Conservation (phyloP, 2,113 vertebrate species). For the Hyperopisus bebe region DNA sequence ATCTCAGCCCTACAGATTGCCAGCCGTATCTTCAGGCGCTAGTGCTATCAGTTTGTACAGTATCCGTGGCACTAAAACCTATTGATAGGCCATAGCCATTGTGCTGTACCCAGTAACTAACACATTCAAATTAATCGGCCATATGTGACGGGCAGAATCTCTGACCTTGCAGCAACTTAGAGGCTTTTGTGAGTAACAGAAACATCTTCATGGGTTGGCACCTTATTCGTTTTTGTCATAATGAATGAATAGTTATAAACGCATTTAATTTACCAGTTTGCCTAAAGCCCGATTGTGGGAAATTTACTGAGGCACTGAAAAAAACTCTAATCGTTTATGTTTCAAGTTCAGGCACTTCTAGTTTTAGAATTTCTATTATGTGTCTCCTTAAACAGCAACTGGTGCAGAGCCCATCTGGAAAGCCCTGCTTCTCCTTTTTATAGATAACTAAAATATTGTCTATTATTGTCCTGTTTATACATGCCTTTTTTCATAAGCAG, state of each 20-base stretch:
- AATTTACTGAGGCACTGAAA: background rate
- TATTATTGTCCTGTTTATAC: background rate
- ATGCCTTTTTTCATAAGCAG: background rate
- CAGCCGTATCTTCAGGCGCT: background rate
- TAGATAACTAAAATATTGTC: constrained; percentile 5
- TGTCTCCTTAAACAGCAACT: background rate
- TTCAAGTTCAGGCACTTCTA: background rate
- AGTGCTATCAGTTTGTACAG: constrained; percentile 21
- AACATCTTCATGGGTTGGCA: background rate
- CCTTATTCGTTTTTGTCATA: background rate
- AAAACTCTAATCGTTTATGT: background rate
- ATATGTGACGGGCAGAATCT: background rate
- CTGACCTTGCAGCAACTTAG: background rate
- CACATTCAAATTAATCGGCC: background rate
- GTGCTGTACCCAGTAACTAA: background rate
- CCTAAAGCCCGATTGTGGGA: background rate
- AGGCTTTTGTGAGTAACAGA: background rate
- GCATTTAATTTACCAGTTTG: background rate
- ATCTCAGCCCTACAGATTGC: background rate
- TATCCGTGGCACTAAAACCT: background rate
- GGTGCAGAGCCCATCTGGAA: background rate
- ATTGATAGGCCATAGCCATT: background rate
- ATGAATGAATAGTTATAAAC: background rate
- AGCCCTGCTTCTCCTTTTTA: background rate
- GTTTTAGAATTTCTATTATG: background rate